A percentile compares a stretch with the other conserved stretches of the same genome.
phyloP scores from a whole-genome alignment of 2,797 vertebrate species.

The Neoniphon sammara region DNA sequence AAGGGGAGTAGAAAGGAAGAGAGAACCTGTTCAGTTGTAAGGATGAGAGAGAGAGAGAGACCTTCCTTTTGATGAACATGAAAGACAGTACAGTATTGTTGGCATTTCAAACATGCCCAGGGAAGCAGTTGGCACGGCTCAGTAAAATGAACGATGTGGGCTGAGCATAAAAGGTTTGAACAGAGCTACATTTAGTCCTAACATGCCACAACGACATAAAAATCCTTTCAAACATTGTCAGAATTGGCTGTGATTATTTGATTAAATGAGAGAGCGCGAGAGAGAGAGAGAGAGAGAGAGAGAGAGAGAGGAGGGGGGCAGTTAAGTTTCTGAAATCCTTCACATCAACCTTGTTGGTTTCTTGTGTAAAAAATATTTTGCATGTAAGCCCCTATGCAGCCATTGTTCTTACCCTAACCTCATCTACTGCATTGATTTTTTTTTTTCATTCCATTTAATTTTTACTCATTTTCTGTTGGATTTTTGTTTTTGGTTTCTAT shows the following conservation, averaged over 20 bases:
- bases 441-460: too few species aligned
- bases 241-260: slow-evolving; percentile 3
- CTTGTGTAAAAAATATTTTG: too few species aligned
- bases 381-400: too few species aligned
- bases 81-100: slow-evolving; percentile 27
- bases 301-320: slow-evolving; percentile 11
- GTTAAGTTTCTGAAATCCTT: slow-evolving; percentile 33
- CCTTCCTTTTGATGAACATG: slow-evolving; percentile 31
- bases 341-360: slow-evolving; percentile 2
- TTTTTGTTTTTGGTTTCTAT: too few species aligned
- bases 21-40: slow-evolving; percentile 3
- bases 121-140: slow-evolving; percentile 32
- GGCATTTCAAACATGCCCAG: slow-evolving; percentile 43
- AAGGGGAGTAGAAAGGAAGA: not conserved
- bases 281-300: too few species aligned
- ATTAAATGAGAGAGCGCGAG: too few species aligned
- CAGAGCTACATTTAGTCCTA: slow-evolving; percentile 25
- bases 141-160: too few species aligned
- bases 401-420: too few species aligned
- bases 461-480: too few species aligned
- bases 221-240: slow-evolving; percentile 50
- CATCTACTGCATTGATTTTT: too few species aligned
- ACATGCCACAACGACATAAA: slow-evolving; percentile 24
- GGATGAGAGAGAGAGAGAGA: slow-evolving; percentile 21
- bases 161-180: slow-evolving; percentile 39